Evolutionary conservation across 2,113 vertebrate genomes (phyloP).

Genomic region (Oxyruncus cristatus): DNA sequence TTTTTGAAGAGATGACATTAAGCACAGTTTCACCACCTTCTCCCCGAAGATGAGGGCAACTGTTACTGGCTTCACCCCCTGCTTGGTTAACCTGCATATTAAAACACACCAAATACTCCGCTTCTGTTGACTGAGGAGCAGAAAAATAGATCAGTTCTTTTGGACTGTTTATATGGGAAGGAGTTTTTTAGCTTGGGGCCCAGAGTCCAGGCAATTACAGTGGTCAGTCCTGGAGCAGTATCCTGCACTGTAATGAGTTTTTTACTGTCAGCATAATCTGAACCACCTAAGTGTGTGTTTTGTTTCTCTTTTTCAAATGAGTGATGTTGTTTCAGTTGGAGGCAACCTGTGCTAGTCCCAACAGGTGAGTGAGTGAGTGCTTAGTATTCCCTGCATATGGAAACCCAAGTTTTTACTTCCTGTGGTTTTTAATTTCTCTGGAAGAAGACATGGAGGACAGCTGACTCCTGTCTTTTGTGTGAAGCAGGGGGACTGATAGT

Average conservation of each 20-base stretch:
- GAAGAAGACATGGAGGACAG: not conserved
- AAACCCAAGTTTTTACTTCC: not conserved
- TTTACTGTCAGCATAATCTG: not conserved
- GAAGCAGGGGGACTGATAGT: not conserved
- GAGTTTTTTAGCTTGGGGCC: not conserved
- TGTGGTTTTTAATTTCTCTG: not conserved
- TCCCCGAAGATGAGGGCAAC: not conserved
- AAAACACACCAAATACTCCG: not conserved
- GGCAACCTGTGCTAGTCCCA: not conserved
- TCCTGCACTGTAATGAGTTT: not conserved
- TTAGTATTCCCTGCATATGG: not conserved
- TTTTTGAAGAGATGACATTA: not conserved
- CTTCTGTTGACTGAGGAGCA: not conserved
- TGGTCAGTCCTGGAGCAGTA: not conserved
- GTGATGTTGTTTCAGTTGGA: not conserved
- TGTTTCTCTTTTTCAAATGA: not conserved
- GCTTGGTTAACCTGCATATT: not conserved
- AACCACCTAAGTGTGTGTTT: not conserved
- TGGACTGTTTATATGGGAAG: not conserved
- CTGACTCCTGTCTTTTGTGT: not conserved
- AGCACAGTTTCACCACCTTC: constrained; percentile 23
- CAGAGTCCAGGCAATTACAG: not conserved
- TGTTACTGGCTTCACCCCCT: not conserved
- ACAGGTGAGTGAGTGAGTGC: fast-evolving
- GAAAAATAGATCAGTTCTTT: not conserved